Percentiles rank a stretch among this genome's conserved stretches.
These are phyloP conservation scores for Drosophila nigrodunni DNA, from an alignment of 1,140 invertebrate genomes.

Conservation along the genomic window DNA sequence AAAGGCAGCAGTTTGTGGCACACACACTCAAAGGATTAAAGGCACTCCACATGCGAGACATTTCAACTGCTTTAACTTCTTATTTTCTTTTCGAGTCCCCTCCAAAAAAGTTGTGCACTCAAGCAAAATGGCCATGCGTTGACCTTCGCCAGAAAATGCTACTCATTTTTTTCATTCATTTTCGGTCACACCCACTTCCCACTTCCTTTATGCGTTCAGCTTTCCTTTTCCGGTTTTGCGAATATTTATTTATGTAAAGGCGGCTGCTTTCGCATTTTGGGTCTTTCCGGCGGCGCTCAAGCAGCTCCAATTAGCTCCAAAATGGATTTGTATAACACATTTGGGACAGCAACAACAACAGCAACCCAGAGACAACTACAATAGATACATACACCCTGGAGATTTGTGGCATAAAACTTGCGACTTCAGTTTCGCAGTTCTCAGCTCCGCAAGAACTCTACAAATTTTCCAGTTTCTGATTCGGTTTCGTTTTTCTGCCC, in stretches of 20 bases:
- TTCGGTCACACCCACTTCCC: conserved; percentile 14
- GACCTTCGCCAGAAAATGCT: conserved; percentile 46
- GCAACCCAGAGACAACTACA: conserved; percentile 47
- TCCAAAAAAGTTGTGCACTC: conserved; percentile 29
- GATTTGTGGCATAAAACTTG: conserved; percentile 37
- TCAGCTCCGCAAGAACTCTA: not conserved
- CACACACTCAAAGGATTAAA: conserved; percentile 9
- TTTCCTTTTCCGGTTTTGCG: conserved; percentile 3
- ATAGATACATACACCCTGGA: conserved; percentile 54
- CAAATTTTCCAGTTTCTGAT: conserved; percentile 33
- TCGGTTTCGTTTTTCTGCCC: conserved; percentile 43
- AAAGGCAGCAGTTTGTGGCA: conserved; percentile 24
- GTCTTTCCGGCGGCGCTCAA: conserved; percentile 54
- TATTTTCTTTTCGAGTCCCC: not conserved
- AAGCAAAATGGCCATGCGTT: conserved; percentile 42
- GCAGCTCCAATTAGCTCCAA: conserved; percentile 74
- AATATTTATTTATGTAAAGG: conserved; percentile 30
- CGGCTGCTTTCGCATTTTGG: conserved; percentile 39
- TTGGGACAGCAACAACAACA: conserved; percentile 32
- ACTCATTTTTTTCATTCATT: not conserved
- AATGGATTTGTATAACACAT: conserved; percentile 78
- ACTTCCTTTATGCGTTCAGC: conserved; percentile 8
- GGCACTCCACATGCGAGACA: conserved; percentile 7
- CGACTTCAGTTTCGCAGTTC: not conserved
- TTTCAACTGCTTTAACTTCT: not conserved